These are phyloP conservation scores for Lamellibrachia satsuma DNA, from an alignment of 2,888 invertebrate genomes.

Conservation along the genomic window DNA sequence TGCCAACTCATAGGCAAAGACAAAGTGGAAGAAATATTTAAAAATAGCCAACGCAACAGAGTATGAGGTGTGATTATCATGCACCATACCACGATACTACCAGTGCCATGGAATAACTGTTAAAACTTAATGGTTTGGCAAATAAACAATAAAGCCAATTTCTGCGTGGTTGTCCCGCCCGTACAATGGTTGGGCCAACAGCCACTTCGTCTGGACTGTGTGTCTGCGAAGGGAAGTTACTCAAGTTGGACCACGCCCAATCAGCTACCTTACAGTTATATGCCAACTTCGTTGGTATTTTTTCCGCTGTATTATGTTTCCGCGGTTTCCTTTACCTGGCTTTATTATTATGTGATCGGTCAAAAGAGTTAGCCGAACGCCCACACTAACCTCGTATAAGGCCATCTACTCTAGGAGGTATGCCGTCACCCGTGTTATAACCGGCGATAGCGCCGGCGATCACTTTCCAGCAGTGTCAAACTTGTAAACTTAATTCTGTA, in stretches of 20 bases:
- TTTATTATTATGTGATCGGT: not conserved
- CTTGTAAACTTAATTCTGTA: not conserved
- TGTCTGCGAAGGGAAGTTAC: too few relatives aligned
- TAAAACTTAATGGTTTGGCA: too few relatives aligned
- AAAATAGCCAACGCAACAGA: too few relatives aligned
- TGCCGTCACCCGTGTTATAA: not conserved
- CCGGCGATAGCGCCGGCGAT: not conserved
- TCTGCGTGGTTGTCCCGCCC: too few relatives aligned
- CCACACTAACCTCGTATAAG: not conserved
- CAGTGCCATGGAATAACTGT: too few relatives aligned
- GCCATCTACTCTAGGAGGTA: not conserved
- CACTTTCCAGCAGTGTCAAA: not conserved
- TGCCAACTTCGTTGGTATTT: not conserved
- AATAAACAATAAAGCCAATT: too few relatives aligned
- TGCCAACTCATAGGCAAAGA: too few relatives aligned
- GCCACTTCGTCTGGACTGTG: too few relatives aligned
- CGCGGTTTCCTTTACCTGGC: not conserved
- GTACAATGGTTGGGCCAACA: too few relatives aligned
- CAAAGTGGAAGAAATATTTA: too few relatives aligned
- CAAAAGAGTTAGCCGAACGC: not conserved
- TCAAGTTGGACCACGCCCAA: not conserved
- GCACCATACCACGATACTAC: too few relatives aligned
- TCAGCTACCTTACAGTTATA: not conserved
- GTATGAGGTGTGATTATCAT: too few relatives aligned
- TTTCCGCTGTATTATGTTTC: not conserved